phyloP scores from a whole-genome alignment of 2,113 vertebrate genomes.

The Agapornis roseicollis region DNA sequence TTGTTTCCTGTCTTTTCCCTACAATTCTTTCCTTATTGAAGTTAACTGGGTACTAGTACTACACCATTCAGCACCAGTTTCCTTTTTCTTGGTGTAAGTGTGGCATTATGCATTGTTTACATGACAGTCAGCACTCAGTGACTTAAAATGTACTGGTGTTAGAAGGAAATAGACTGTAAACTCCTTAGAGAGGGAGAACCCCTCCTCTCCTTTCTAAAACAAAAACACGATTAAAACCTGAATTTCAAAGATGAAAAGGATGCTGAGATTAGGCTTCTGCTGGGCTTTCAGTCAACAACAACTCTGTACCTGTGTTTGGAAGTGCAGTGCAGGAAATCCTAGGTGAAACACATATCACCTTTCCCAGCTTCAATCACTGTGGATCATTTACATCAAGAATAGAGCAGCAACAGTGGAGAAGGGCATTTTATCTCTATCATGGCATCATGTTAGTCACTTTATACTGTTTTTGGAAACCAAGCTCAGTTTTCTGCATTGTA shows the following conservation, averaged over 20 bases:
- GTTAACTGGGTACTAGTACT: background rate
- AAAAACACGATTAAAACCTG: background rate
- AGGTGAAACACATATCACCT: background rate
- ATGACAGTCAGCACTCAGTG: background rate
- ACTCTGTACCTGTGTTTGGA: background rate
- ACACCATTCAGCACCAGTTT: background rate
- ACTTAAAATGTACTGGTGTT: background rate
- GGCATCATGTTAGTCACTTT: background rate
- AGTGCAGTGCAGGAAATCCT: background rate
- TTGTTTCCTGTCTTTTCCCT: background rate
- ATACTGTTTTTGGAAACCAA: background rate
- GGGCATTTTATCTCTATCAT: background rate
- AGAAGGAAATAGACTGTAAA: background rate
- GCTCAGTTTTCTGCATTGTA: background rate
- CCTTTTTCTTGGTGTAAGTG: background rate
- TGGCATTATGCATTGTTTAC: background rate
- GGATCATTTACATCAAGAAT: background rate
- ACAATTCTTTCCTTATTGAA: background rate
- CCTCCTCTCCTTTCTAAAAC: background rate
- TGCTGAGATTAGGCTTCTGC: background rate
- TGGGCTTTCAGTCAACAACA: background rate
- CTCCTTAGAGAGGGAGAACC: background rate
- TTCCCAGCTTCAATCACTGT: background rate
- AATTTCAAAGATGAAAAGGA: background rate
- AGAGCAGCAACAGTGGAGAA: background rate